Conservation (phyloP, 2,113 vertebrate species). For the Thermophis baileyi region DNA sequence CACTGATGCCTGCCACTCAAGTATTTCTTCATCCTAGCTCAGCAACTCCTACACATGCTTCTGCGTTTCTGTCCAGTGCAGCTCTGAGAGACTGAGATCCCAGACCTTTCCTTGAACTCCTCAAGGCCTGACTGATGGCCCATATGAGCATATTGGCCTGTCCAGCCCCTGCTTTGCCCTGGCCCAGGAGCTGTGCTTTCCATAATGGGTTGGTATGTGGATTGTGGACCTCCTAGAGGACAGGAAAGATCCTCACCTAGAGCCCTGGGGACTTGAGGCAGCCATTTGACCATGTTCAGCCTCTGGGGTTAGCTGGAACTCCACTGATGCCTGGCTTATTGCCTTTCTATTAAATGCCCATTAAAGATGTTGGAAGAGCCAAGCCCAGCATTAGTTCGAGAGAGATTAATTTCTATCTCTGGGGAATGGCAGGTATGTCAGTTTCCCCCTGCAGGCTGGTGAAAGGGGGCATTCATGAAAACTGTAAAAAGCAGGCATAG, state of each 20-base stretch:
- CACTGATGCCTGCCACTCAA: not conserved
- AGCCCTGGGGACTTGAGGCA: too few relatives aligned
- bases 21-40: not conserved
- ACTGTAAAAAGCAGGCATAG: conserved; percentile 17
- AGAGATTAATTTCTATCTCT: conserved; percentile 4
- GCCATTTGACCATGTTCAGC: not conserved
- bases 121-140: not conserved
- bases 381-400: not conserved
- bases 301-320: not conserved
- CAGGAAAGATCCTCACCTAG: not conserved
- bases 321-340: conserved; percentile 5
- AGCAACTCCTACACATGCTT: not conserved
- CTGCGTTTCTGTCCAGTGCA: not conserved
- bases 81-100: not conserved
- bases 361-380: conserved; percentile 20
- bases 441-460: conserved; percentile 30
- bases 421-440: conserved; percentile 37
- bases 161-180: not conserved
- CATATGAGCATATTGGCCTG: not conserved
- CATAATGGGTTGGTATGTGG: not conserved
- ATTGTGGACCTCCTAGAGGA: not conserved
- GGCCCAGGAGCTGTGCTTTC: not conserved
- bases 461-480: conserved; percentile 28
- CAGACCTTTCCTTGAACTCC: not conserved
- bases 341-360: conserved; percentile 17